phyloP scores from a whole-genome alignment of 2,888 invertebrate species.

The Ectropis crepuscularia region DNA sequence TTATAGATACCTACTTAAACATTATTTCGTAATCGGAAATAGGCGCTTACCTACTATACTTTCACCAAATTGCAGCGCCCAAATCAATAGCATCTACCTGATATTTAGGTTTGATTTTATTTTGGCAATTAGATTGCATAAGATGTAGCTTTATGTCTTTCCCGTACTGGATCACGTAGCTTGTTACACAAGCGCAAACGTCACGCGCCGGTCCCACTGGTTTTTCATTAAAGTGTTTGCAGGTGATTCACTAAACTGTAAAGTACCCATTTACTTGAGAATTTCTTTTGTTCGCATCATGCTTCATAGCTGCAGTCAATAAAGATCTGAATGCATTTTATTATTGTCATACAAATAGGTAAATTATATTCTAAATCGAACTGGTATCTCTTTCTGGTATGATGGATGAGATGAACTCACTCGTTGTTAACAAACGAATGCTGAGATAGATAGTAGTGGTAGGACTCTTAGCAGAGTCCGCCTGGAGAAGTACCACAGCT shows the following conservation, averaged over 20 bases:
- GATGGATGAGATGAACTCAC: too few species aligned
- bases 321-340: too few species aligned
- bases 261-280: too few species aligned
- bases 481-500: too few species aligned
- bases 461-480: too few species aligned
- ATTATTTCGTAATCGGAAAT: constrained; percentile 46
- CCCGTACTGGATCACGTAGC: constrained; percentile 77
- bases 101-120: constrained; percentile 69
- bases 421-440: too few species aligned
- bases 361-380: too few species aligned
- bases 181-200: constrained; percentile 75
- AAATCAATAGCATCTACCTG: constrained; percentile 49
- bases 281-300: too few species aligned
- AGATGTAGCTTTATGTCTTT: constrained; percentile 61
- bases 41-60: constrained; percentile 55
- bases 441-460: too few species aligned
- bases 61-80: constrained; percentile 72
- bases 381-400: too few species aligned
- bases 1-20: constrained; percentile 40
- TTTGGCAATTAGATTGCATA: constrained; percentile 80
- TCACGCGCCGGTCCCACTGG: constrained; percentile 57
- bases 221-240: constrained; percentile 61
- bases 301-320: too few species aligned
- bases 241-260: constrained; percentile 63
- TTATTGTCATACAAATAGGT: too few species aligned